Conservation (phyloP, 2,113 vertebrate genomes). For the Dicentrarchus labrax region DNA sequence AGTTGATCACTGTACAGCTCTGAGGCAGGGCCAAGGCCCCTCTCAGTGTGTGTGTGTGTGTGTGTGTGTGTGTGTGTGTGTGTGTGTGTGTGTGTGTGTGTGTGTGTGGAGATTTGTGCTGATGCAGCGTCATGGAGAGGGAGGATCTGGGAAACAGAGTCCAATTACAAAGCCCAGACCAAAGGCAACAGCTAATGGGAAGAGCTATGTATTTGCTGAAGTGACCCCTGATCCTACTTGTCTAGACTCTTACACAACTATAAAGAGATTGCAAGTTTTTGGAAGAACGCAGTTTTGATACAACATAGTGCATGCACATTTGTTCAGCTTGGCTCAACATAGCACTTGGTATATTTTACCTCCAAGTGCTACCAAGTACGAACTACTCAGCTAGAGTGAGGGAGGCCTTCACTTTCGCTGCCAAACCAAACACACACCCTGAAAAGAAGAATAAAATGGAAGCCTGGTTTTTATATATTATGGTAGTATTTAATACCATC, state of each 20-base stretch:
- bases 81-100: constrained; percentile 17
- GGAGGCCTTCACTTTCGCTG: constrained; percentile 60
- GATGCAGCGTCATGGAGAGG: constrained; percentile 14
- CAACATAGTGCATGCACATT: not conserved
- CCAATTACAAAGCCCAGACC: constrained; percentile 45
- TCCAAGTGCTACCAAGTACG: constrained; percentile 47
- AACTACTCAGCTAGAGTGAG: constrained; percentile 47
- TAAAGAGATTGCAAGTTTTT: constrained; percentile 7
- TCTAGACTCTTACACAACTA: constrained; percentile 70
- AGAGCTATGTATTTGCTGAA: constrained; percentile 40
- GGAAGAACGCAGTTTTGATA: constrained; percentile 26
- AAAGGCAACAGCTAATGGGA: constrained; percentile 52
- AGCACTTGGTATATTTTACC: constrained; percentile 67
- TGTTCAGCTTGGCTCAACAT: constrained; percentile 66
- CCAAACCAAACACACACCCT: constrained; percentile 78
- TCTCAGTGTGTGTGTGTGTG: constrained; percentile 2
- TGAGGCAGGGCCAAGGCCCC: not conserved
- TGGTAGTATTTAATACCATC: constrained; percentile 79
- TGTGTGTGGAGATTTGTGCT: constrained; percentile 31
- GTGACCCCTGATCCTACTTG: constrained; percentile 60
- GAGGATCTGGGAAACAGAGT: constrained; percentile 53
- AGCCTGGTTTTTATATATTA: constrained; percentile 70
- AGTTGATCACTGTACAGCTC: constrained; percentile 6
- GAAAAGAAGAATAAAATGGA: constrained; percentile 68
- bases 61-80: constrained; percentile 19